Base-by-base conservation (phyloP, 2,888 invertebrate species). In the Odontothrips loti region DNA sequence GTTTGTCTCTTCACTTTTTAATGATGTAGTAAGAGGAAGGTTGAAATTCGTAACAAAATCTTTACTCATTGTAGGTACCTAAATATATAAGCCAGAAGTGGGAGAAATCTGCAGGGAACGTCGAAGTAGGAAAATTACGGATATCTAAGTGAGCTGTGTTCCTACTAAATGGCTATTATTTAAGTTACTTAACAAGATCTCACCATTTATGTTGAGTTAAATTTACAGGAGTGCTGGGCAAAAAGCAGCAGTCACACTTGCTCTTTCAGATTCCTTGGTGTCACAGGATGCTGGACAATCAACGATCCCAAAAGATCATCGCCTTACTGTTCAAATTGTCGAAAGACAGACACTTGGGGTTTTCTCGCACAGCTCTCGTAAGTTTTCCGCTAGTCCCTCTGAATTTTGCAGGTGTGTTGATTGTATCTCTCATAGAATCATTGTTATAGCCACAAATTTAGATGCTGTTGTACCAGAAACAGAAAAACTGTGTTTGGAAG, bases 1-100 rank as follows among this genome's bases (percentile, higher is more conserved):
- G 34, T 43, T 43, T 43, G 3, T 6, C 34, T 4, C 2, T 43
- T 4, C 34, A 43, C 34, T 43, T 4, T 43, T 4, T 43, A 43
- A 43, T 43, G 2, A 43, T 6, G 34, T 2, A 43, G 34, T 6
- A 6, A 43, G 34, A 43, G 6, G 6, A 43, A 43, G 34, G 34
- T 43, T 43, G 34, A 6, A 43, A 43, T 58, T 15, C 11, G 6
- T 75, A 68, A 68, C 27, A 23, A 27, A 6, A 6, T 8, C 12
- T 9, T 27, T 27, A 27, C 1, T 75, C 82, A 81, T 84, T 85
- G 78, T 83, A 90, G 90, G 90, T 91, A 12, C 98, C 98, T 0
- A 98, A 98, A 89, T 98, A 98, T 87, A 93, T 98, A 84, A 95
- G 97, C 9, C 95, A 95, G 85, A 93, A 95, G 89, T 98, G 98